Conservation (phyloP, 1,140 invertebrate species). For the Gonatopus flavifemur region DNA sequence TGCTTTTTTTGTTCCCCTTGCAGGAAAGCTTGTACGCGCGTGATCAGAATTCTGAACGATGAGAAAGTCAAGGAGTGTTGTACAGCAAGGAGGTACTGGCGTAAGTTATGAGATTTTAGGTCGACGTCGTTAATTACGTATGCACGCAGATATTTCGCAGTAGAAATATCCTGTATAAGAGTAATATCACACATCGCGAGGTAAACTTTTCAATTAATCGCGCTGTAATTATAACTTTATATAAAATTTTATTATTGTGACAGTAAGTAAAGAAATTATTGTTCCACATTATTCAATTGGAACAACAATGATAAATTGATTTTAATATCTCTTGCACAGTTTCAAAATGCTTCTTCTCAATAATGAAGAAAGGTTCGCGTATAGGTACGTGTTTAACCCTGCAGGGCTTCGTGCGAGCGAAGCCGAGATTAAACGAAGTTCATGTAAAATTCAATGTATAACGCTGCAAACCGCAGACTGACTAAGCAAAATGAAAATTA, state of each 20-base stretch:
- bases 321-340: constrained; percentile 13
- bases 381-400: constrained; percentile 6
- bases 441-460: constrained; percentile 25
- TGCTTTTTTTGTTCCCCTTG: constrained; percentile 14
- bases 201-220: too few species aligned
- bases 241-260: too few species aligned
- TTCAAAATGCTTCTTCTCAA: constrained; percentile 17
- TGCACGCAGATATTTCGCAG: not conserved
- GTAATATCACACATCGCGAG: too few species aligned
- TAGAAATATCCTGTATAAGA: too few species aligned
- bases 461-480: too few species aligned
- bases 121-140: constrained; percentile 9
- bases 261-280: too few species aligned
- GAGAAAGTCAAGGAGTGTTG: constrained; percentile 17
- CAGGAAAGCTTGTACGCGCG: constrained; percentile 23
- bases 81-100: not conserved
- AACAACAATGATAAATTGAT: too few species aligned
- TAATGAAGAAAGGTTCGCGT: constrained; percentile 16
- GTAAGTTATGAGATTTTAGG: constrained; percentile 12
- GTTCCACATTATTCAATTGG: too few species aligned
- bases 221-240: too few species aligned
- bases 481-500: too few species aligned
- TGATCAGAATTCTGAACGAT: constrained; percentile 15
- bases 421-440: constrained; percentile 27
- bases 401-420: constrained; percentile 23